Conservation (phyloP, 2,888 invertebrate genomes). For the Brachycybe producta region DNA sequence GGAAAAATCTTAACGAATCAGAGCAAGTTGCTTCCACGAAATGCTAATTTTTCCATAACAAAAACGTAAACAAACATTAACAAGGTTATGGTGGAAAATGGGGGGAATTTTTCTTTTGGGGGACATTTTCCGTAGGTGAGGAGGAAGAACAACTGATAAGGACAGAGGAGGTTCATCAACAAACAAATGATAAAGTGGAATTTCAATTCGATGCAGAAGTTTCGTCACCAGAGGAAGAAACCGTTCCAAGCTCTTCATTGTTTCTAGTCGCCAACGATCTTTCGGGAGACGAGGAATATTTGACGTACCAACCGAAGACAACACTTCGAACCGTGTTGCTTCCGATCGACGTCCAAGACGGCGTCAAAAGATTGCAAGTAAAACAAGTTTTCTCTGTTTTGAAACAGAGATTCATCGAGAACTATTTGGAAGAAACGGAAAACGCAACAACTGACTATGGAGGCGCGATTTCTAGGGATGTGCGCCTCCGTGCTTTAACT, state of each 20-base stretch:
- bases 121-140: too few relatives aligned
- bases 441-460: too few relatives aligned
- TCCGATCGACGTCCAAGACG: neutral
- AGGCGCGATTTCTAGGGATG: neutral
- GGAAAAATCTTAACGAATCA: too few relatives aligned
- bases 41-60: too few relatives aligned
- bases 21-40: too few relatives aligned
- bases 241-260: neutral
- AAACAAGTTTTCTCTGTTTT: constrained; percentile 12
- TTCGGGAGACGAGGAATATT: constrained; percentile 13
- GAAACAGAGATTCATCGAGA: constrained; percentile 11
- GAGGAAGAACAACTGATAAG: too few relatives aligned
- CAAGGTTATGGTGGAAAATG: too few relatives aligned
- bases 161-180: too few relatives aligned
- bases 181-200: neutral
- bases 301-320: neutral
- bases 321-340: neutral
- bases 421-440: constrained; percentile 1
- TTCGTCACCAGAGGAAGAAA: too few relatives aligned
- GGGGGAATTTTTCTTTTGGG: too few relatives aligned
- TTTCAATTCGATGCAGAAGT: neutral
- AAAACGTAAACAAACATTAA: too few relatives aligned
- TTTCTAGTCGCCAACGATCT: neutral
- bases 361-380: constrained; percentile 2
- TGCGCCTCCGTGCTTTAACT: neutral